These are phyloP conservation scores for Tetragnatha montana DNA, from an alignment of 2,888 invertebrate genomes.

Conservation along the genomic window DNA sequence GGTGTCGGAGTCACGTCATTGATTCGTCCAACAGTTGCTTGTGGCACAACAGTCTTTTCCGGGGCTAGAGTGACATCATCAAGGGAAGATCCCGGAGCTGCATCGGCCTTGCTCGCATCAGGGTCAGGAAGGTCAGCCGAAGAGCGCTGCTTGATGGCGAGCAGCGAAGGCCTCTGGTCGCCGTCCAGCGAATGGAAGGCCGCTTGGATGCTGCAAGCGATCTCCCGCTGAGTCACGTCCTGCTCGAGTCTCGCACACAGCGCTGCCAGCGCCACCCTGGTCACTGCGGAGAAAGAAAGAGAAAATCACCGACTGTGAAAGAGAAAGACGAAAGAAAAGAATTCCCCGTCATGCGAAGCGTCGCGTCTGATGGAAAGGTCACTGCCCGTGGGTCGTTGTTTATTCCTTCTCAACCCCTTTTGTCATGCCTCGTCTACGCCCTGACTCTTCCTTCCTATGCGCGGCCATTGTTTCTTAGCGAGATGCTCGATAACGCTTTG, in stretches of 20 bases:
- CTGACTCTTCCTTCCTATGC: constrained; percentile 7
- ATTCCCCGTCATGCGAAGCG: constrained; percentile 26
- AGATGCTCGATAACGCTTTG: too few relatives aligned
- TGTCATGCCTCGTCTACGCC: constrained; percentile 59
- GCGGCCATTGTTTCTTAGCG: neutral
- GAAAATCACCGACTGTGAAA: constrained; percentile 3
- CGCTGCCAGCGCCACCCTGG: constrained; percentile 61
- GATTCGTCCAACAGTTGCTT: too few relatives aligned
- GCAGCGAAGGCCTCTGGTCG: constrained; percentile 45
- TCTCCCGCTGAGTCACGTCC: constrained; percentile 68
- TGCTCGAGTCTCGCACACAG: constrained; percentile 65
- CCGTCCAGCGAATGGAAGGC: constrained; percentile 60
- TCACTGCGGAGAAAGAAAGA: constrained; percentile 24
- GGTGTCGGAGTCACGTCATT: too few relatives aligned
- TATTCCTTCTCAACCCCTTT: constrained; percentile 35
- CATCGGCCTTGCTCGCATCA: neutral
- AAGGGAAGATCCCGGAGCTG: neutral
- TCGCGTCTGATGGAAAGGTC: constrained; percentile 52
- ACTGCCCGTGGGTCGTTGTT: constrained; percentile 42
- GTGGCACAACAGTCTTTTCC: too few relatives aligned
- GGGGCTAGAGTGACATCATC: neutral
- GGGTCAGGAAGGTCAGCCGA: neutral
- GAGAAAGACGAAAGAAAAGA: neutral
- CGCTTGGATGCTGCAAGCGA: constrained; percentile 68
- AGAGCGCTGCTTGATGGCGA: constrained; percentile 55